Evolutionary conservation across 2,797 vertebrate species (phyloP).

Genomic region (Notolepis coatsorum): DNA sequence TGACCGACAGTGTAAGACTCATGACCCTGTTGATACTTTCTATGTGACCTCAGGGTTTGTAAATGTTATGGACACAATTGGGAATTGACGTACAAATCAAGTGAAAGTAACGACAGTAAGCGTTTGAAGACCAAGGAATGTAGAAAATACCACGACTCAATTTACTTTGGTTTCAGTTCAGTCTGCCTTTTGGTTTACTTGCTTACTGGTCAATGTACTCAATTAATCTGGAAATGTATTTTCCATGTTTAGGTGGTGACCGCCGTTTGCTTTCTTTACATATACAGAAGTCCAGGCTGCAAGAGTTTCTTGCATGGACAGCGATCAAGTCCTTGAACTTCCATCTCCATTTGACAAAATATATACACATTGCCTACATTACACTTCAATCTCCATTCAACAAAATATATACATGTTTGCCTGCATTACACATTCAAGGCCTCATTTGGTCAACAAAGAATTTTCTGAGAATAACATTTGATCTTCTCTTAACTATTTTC

Average conservation of each 20-base stretch:
- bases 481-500: background rate
- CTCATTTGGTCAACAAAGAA: constrained; percentile 2
- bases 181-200: background rate
- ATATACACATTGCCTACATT: background rate
- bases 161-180: constrained; percentile 6
- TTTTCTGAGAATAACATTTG: background rate
- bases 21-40: too few species aligned
- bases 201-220: background rate
- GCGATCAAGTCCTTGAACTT: background rate
- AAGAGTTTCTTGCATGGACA: background rate
- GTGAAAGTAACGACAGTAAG: background rate
- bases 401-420: background rate
- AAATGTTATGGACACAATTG: constrained; percentile 43
- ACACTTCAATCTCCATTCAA: background rate
- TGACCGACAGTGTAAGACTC: too few species aligned
- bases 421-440: constrained; percentile 19
- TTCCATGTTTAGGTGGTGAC: background rate
- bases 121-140: background rate
- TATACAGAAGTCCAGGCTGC: background rate
- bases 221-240: background rate
- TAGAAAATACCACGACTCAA: background rate
- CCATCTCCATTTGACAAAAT: constrained; percentile 7
- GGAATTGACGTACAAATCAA: background rate
- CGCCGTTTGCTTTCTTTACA: background rate
- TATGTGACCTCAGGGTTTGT: constrained; percentile 2